Conservation (phyloP, 1,140 invertebrate genomes). For the Formica exsecta region DNA sequence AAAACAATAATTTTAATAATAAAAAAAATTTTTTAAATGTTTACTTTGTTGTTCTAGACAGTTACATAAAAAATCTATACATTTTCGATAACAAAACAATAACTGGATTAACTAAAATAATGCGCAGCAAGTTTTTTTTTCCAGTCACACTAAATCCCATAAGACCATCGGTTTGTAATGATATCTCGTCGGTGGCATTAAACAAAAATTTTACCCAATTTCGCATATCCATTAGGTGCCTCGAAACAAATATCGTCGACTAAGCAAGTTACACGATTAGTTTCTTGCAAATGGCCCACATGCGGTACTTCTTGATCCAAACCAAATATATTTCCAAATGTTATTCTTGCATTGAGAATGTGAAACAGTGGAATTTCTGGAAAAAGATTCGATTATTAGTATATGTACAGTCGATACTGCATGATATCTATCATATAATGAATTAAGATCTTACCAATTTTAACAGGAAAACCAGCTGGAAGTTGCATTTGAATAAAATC, state of each 20-base stretch:
- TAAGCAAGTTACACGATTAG: constrained; percentile 90
- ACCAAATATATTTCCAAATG: constrained; percentile 98
- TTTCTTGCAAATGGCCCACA: constrained; percentile 91
- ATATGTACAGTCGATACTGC: not conserved
- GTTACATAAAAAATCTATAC: too few relatives aligned
- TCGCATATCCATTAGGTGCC: constrained; percentile 90
- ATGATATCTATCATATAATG: not conserved
- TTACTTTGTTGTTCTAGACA: not conserved
- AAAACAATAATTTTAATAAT: too few relatives aligned
- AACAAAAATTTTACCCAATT: constrained; percentile 87
- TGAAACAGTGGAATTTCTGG: constrained; percentile 99
- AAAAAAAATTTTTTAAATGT: too few relatives aligned
- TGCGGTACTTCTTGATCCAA: constrained; percentile 91
- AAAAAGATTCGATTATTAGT: constrained; percentile 64
- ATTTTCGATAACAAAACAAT: too few relatives aligned
- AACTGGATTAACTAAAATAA: too few relatives aligned
- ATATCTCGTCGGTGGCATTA: not conserved
- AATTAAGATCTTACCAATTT: constrained; percentile 92
- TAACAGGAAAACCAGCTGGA: constrained; percentile 98
- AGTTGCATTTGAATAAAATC: constrained; percentile 99
- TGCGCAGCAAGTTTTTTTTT: too few relatives aligned
- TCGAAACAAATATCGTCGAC: constrained; percentile 95
- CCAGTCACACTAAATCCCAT: too few relatives aligned
- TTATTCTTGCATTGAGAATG: constrained; percentile 97
- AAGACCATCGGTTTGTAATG: too few relatives aligned